These are phyloP conservation scores for Drosophila leonis DNA, from an alignment of 2,888 invertebrate genomes.

Conservation along the genomic window DNA sequence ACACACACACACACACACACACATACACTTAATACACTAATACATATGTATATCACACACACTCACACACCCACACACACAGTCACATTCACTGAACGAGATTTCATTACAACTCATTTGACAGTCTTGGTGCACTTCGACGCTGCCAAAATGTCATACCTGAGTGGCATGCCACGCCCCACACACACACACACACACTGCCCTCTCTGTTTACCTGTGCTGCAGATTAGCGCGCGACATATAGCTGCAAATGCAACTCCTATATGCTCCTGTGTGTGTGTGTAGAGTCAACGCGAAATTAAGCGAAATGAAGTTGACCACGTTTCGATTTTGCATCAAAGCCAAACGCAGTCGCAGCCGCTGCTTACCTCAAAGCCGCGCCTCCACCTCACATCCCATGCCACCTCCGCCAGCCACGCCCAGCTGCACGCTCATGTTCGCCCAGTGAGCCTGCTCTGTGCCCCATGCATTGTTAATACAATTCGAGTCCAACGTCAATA, in stretches of 20 bases:
- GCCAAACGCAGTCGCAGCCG: slow-evolving; percentile 60
- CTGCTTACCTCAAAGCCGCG: slow-evolving; percentile 32
- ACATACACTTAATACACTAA: slow-evolving; percentile 27
- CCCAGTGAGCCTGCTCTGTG: slow-evolving; percentile 20
- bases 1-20: slow-evolving; percentile 30
- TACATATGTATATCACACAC: slow-evolving; percentile 23
- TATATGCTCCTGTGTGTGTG: slow-evolving; percentile 9
- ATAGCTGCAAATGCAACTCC: slow-evolving; percentile 8
- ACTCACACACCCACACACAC: slow-evolving; percentile 27
- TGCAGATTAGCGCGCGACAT: slow-evolving; percentile 71
- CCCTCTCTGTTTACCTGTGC: slow-evolving; percentile 8
- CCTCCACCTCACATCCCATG: background rate
- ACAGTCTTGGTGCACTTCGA: slow-evolving; percentile 81
- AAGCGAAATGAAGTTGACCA: slow-evolving; percentile 82
- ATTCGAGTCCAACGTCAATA: slow-evolving; percentile 80
- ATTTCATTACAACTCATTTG: slow-evolving; percentile 83
- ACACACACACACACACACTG: background rate
- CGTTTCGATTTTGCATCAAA: slow-evolving; percentile 82
- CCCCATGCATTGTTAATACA: slow-evolving; percentile 81
- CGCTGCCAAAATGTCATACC: slow-evolving; percentile 80
- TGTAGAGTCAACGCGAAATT: slow-evolving; percentile 72
- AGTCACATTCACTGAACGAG: slow-evolving; percentile 68
- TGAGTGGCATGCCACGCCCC: slow-evolving; percentile 65
- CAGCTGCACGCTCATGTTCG: background rate
- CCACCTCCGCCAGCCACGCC: background rate